Conservation (phyloP, 2,113 vertebrate genomes). For the Neopipo cinnamomea region DNA sequence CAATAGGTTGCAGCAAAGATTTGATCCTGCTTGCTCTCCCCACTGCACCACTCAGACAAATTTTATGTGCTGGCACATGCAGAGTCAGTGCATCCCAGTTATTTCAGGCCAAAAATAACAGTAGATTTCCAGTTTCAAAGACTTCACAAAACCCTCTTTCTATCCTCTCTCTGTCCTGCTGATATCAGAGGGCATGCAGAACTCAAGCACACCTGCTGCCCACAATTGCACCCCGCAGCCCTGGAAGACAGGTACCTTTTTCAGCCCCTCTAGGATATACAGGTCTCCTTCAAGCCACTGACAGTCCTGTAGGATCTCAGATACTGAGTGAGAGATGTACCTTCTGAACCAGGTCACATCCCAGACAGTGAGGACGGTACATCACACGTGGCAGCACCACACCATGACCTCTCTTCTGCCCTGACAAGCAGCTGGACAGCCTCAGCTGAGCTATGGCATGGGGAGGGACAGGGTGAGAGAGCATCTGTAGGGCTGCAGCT, state of each 20-base stretch:
- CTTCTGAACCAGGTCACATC: neutral
- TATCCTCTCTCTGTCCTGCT: neutral
- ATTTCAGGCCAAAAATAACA: neutral
- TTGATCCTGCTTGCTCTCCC: neutral
- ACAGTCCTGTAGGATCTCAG: neutral
- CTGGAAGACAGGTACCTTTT: neutral
- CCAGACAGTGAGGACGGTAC: neutral
- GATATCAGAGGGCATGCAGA: neutral
- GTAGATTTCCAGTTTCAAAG: neutral
- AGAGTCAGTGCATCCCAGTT: neutral
- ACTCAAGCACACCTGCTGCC: neutral
- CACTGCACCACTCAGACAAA: neutral
- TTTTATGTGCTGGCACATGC: neutral
- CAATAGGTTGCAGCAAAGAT: neutral
- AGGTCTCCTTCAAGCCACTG: neutral
- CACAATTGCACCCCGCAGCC: accelerated
- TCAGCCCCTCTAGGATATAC: neutral
- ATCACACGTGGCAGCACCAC: neutral
- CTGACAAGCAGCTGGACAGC: neutral
- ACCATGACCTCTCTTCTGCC: neutral
- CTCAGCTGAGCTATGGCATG: neutral
- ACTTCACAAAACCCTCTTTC: neutral
- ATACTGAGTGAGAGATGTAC: no score
- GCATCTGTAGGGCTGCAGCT: neutral
- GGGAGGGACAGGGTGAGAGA: neutral